phyloP scores from a whole-genome alignment of 1,140 invertebrate species.

The Drosophila pseudoananassae region DNA sequence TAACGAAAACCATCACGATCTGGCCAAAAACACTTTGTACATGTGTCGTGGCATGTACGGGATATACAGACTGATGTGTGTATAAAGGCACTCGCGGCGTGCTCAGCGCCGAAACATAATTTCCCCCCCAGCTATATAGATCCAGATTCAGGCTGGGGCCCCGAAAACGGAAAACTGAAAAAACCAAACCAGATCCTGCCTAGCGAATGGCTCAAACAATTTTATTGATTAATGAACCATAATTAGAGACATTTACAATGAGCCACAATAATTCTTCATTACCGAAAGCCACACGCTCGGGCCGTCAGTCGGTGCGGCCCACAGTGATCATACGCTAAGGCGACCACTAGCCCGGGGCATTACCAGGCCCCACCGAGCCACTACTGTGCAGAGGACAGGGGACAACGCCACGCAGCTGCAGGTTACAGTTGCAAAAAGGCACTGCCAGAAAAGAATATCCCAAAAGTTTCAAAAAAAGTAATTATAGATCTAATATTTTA shows the following conservation, averaged over 20 bases:
- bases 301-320: background rate
- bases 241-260: slow-evolving; percentile 83
- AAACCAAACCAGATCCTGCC: slow-evolving; percentile 23
- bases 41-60: slow-evolving; percentile 62
- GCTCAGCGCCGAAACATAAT: slow-evolving; percentile 59
- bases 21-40: slow-evolving; percentile 60
- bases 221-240: slow-evolving; percentile 84
- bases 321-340: slow-evolving; percentile 22
- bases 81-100: slow-evolving; percentile 28
- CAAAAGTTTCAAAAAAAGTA: no score
- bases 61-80: slow-evolving; percentile 12
- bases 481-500: no score
- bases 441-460: background rate
- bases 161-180: background rate
- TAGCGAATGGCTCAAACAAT: slow-evolving; percentile 57
- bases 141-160: background rate
- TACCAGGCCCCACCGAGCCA: slow-evolving; percentile 1
- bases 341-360: background rate
- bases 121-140: slow-evolving; percentile 21
- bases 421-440: slow-evolving; percentile 22
- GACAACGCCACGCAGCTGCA: slow-evolving; percentile 25
- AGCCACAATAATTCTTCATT: slow-evolving; percentile 83
- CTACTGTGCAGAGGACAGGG: slow-evolving; percentile 23
- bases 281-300: slow-evolving; percentile 61
- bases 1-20: slow-evolving; percentile 73